Percentiles rank a stretch among this genome's conserved stretches.
Conservation (phyloP, 2,113 vertebrate genomes). For the Ovis canadensis region DNA sequence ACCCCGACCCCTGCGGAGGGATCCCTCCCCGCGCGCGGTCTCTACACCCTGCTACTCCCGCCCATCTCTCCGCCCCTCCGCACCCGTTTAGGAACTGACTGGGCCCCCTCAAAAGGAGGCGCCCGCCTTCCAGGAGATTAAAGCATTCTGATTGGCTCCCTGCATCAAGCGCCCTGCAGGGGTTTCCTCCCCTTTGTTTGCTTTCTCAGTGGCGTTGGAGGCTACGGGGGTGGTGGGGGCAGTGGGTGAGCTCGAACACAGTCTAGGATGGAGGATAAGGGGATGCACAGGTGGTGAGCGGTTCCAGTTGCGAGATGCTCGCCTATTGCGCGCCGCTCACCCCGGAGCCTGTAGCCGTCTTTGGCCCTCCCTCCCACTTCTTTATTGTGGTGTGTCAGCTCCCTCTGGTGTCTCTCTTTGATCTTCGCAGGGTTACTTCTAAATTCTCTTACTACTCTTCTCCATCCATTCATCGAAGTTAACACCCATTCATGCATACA, state of each 20-base stretch:
- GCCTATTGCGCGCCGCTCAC: background rate
- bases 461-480: background rate
- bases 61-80: conserved; percentile 12
- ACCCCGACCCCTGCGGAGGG: background rate
- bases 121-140: background rate
- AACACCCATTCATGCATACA: background rate
- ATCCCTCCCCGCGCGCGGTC: background rate
- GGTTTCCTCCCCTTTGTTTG: conserved; percentile 64
- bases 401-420: conserved; percentile 23
- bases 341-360: background rate
- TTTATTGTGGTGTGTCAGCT: background rate
- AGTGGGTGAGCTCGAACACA: background rate
- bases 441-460: background rate
- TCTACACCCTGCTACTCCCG: background rate
- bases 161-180: background rate
- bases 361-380: background rate
- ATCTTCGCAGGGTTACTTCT: background rate
- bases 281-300: conserved; percentile 13
- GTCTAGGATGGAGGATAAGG: background rate
- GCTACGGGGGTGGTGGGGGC: background rate
- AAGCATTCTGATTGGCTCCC: conserved; percentile 32
- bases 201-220: background rate
- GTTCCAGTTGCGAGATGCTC: background rate
- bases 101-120: background rate
- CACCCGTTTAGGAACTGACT: background rate